phyloP scores from a whole-genome alignment of 2,888 invertebrate species.

The Hypsopygia costalis region DNA sequence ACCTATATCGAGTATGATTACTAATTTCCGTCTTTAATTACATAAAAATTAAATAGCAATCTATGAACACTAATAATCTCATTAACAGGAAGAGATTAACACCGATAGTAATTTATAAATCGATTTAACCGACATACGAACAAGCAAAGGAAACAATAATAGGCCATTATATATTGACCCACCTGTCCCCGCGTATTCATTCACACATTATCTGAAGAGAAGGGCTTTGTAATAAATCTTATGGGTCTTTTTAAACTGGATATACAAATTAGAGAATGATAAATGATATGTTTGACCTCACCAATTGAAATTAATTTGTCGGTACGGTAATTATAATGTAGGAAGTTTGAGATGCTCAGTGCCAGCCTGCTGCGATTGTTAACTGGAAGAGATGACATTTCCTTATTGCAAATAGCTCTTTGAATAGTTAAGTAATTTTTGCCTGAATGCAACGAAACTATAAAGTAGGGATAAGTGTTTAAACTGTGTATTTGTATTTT shows the following conservation, averaged over 20 bases:
- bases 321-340: conserved; percentile 24
- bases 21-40: too few relatives aligned
- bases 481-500: too few relatives aligned
- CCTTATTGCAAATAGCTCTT: conserved; percentile 3
- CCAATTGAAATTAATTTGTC: conserved; percentile 24
- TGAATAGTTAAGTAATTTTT: conserved; percentile 1
- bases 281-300: conserved; percentile 33
- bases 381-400: conserved; percentile 5
- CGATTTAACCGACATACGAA: conserved; percentile 6
- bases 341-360: conserved; percentile 21
- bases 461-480: too few relatives aligned
- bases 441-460: too few relatives aligned
- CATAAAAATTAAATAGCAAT: background rate
- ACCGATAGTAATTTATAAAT: conserved; percentile 11
- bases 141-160: conserved; percentile 6
- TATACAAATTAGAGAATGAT: conserved; percentile 32
- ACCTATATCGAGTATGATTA: too few relatives aligned
- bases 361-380: conserved; percentile 5
- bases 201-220: background rate
- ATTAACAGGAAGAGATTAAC: conserved; percentile 15
- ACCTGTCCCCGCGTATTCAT: background rate
- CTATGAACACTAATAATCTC: background rate
- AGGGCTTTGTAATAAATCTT: background rate
- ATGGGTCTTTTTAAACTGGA: conserved; percentile 25
- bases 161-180: conserved; percentile 5